These are phyloP conservation scores for Poeciliopsis prolifica DNA, from an alignment of 2,113 vertebrate genomes.

Conservation along the genomic window DNA sequence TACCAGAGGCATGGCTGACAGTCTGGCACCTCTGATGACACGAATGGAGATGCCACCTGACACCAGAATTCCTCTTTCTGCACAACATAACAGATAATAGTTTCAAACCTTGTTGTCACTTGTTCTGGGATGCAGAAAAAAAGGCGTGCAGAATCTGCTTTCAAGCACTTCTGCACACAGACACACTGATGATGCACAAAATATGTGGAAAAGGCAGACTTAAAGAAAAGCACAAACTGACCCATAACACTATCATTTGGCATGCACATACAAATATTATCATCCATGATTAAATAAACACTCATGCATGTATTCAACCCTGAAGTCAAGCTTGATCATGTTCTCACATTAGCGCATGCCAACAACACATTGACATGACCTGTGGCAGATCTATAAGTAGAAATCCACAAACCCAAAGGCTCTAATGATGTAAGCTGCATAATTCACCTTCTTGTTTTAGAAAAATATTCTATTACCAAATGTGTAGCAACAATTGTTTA, in stretches of 20 bases:
- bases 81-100: slow-evolving; percentile 48
- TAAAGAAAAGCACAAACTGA: slow-evolving; percentile 8
- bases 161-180: background rate
- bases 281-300: slow-evolving; percentile 8
- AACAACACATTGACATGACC: background rate
- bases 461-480: background rate
- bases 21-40: slow-evolving; percentile 65
- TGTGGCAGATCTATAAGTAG: background rate
- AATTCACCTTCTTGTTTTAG: background rate
- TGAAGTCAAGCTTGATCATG: slow-evolving; percentile 37
- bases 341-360: slow-evolving; percentile 2
- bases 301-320: slow-evolving; percentile 17
- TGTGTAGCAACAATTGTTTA: background rate
- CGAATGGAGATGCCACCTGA: slow-evolving; percentile 63
- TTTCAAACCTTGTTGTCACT: slow-evolving; percentile 55
- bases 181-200: background rate
- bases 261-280: slow-evolving; percentile 1
- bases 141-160: background rate
- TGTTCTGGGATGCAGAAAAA: slow-evolving; percentile 43
- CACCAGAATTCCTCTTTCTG: slow-evolving; percentile 46
- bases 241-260: slow-evolving; percentile 9
- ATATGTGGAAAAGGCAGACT: background rate
- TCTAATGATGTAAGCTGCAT: background rate
- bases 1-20: slow-evolving; percentile 55
- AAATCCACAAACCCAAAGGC: background rate